Conservation (phyloP, 2,888 invertebrate genomes). For the Galerucella nymphaeae region DNA sequence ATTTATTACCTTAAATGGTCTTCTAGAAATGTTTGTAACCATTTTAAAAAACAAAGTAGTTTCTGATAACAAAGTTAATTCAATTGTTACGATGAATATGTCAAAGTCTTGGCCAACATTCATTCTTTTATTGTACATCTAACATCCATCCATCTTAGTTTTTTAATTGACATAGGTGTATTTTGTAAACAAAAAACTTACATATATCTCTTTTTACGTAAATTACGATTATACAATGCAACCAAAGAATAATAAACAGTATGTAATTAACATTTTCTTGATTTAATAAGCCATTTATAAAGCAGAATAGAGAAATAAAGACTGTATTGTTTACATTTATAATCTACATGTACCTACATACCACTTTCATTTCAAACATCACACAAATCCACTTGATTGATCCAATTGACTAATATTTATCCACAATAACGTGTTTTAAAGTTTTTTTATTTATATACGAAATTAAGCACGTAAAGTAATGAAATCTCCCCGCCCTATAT, state of each 20-base stretch:
- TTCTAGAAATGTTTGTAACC: neutral
- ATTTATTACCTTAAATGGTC: neutral
- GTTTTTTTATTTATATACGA: conserved; percentile 39
- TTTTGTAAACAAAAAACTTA: conserved; percentile 8
- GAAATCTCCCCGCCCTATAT: conserved; percentile 65
- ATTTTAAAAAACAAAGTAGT: neutral
- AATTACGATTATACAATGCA: neutral
- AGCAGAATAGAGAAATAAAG: conserved; percentile 54
- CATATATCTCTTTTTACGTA: neutral
- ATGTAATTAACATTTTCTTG: conserved; percentile 9
- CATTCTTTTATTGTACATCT: neutral
- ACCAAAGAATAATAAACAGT: neutral
- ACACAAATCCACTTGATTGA: conserved; percentile 25
- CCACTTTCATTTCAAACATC: conserved; percentile 38
- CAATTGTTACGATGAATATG: neutral
- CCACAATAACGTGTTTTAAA: conserved; percentile 9
- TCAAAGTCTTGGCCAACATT: neutral
- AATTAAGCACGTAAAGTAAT: conserved; percentile 55
- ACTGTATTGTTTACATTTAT: conserved; percentile 63
- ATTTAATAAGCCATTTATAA: conserved; percentile 20
- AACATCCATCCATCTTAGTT: conserved; percentile 7
- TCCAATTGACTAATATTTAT: conserved; percentile 20
- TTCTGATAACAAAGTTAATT: neutral
- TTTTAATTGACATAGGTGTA: conserved; percentile 3
- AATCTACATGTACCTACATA: conserved; percentile 49